These are phyloP conservation scores for Empis livida DNA, from an alignment of 2,888 invertebrate species.

Conservation along the genomic window DNA sequence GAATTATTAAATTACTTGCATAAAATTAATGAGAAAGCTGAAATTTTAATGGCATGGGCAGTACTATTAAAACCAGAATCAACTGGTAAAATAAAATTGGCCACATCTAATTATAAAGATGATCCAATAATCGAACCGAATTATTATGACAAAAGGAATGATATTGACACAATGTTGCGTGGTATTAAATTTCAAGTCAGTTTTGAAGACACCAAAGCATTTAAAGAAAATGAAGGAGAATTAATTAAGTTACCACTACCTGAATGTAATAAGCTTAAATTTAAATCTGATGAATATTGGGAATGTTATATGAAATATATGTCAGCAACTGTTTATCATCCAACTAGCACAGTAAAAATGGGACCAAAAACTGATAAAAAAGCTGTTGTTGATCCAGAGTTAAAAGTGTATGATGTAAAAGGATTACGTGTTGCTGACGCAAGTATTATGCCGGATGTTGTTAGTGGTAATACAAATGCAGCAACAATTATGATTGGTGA, in stretches of 20 bases:
- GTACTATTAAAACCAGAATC: conserved; percentile 40
- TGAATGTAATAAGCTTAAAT: conserved; percentile 17
- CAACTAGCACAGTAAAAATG: conserved; percentile 58
- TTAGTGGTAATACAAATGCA: conserved; percentile 50
- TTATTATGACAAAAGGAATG: conserved; percentile 45
- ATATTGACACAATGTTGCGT: conserved; percentile 38
- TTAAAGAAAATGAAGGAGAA: conserved; percentile 26
- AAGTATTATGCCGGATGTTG: conserved; percentile 67
- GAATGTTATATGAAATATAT: conserved; percentile 43
- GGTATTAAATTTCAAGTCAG: conserved; percentile 33
- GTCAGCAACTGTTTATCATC: conserved; percentile 48
- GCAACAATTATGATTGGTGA: conserved; percentile 52
- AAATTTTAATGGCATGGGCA: conserved; percentile 32
- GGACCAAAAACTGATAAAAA: conserved; percentile 36
- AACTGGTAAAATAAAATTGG: conserved; percentile 42
- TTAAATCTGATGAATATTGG: conserved; percentile 39
- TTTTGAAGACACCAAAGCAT: conserved; percentile 33
- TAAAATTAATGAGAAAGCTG: conserved; percentile 12
- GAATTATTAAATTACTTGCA: conserved; percentile 7
- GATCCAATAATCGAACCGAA: conserved; percentile 48
- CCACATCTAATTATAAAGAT: conserved; percentile 42
- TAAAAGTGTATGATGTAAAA: conserved; percentile 43
- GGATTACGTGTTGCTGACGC: conserved; percentile 68
- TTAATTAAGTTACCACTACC: conserved; percentile 15
- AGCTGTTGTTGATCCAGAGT: conserved; percentile 40